Conservation (phyloP, 2,888 invertebrate genomes). For the Epinotia brunnichana region DNA sequence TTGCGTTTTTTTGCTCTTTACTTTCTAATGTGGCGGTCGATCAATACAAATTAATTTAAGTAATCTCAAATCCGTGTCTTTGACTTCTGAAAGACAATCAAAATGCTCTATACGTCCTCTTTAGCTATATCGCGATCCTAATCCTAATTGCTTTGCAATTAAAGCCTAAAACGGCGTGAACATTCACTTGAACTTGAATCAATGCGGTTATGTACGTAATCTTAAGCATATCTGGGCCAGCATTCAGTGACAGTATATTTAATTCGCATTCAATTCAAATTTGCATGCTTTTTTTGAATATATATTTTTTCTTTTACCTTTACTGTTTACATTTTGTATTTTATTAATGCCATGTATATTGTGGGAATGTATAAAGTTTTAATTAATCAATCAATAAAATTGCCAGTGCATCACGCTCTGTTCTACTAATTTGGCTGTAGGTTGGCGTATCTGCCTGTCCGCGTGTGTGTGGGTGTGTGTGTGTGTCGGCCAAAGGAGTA, state of each 20-base stretch:
- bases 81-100: neutral
- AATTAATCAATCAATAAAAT: too few relatives aligned
- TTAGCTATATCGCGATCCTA: neutral
- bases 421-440: too few relatives aligned
- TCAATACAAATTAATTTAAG: constrained; percentile 4
- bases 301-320: too few relatives aligned
- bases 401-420: too few relatives aligned
- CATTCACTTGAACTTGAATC: neutral
- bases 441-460: too few relatives aligned
- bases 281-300: too few relatives aligned
- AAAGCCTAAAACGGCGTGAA: neutral
- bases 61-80: neutral
- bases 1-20: constrained; percentile 1
- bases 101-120: neutral
- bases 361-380: too few relatives aligned
- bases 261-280: neutral
- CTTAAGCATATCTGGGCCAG: neutral
- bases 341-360: too few relatives aligned
- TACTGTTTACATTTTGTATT: too few relatives aligned
- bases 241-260: neutral
- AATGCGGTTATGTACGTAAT: neutral
- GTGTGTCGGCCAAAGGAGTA: too few relatives aligned
- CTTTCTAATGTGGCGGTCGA: constrained; percentile 20
- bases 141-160: neutral
- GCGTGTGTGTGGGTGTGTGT: too few relatives aligned